Base-by-base conservation (phyloP, 1,140 invertebrate genomes). In the Bombus terrestris region DNA sequence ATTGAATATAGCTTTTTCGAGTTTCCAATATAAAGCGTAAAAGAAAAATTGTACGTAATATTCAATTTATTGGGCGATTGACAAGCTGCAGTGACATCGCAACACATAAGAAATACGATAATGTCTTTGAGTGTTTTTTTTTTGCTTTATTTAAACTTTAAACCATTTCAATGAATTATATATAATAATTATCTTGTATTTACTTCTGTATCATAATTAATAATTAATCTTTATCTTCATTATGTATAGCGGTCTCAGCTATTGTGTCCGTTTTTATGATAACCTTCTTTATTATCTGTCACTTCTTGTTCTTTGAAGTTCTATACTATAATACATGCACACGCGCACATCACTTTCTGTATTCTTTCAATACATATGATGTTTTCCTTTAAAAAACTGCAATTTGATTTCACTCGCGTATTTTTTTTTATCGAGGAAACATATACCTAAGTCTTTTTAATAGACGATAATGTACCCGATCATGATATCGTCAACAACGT, bases 141-240 rank as follows among this genome's bases (percentile, higher is more conserved):
- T 68, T 92, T 71, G 72, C 88, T 93, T 93, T 92, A 90, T 92
- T 93, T 89, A 93, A 92, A 92, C 91, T 91, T 91, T 91, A 86
- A 92, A 89, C 82, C 89, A 90, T 90, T 93, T 92, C 89, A 92
- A 91, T 93, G 86, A 92, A 92, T 91, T 92, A 92, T 92, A 86
- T 93, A 93, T 93, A 93, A 92, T 93, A 89, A 92, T 92, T 91
- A 93, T 92, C 89, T 92, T 89, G 88, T 86, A 92, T 93, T 89
- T 89, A 92, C 79, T 91, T 89, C 85, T 92, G 88, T 90, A 91
- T 92, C 79, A 87, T 93, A 88, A 93, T 92, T 92, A 91, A 90
- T 93, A 91, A 85, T 93, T 93, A 93, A 92, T 92, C 86, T 92
- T 92, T 91, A 93, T 92, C 88, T 88, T 92, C 89, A 91, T 90